Conservation (phyloP, 2,113 vertebrate genomes). For the Erythrocercus mccallii region DNA sequence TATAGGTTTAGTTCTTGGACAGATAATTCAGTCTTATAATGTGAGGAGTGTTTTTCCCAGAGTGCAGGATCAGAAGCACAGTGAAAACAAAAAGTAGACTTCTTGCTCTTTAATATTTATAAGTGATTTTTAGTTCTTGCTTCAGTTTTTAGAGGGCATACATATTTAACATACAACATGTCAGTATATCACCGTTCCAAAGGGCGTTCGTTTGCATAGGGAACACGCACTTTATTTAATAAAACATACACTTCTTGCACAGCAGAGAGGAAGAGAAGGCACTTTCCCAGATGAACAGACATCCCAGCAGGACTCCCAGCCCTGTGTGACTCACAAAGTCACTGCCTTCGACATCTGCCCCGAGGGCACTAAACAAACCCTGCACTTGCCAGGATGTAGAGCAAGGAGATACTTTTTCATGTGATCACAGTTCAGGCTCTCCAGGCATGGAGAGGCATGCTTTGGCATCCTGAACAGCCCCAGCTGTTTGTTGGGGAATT, state of each 20-base stretch:
- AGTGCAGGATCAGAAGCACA: constrained; percentile 35
- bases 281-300: neutral
- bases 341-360: neutral
- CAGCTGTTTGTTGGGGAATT: accelerated
- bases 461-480: neutral
- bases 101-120: constrained; percentile 33
- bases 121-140: neutral
- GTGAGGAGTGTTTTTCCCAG: constrained; percentile 13
- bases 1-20: constrained; percentile 41
- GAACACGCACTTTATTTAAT: neutral
- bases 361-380: neutral
- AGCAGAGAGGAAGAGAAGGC: neutral
- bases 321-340: neutral
- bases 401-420: neutral
- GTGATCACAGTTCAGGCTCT: neutral
- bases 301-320: neutral
- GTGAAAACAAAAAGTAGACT: constrained; percentile 41
- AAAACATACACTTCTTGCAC: neutral
- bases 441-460: too few species aligned
- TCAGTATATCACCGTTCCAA: neutral
- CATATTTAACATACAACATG: constrained; percentile 2
- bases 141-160: neutral
- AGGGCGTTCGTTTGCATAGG: neutral
- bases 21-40: constrained; percentile 34
- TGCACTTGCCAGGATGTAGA: neutral